Conservation (phyloP, 2,888 invertebrate species). For the Caenorhabditis virilis region DNA sequence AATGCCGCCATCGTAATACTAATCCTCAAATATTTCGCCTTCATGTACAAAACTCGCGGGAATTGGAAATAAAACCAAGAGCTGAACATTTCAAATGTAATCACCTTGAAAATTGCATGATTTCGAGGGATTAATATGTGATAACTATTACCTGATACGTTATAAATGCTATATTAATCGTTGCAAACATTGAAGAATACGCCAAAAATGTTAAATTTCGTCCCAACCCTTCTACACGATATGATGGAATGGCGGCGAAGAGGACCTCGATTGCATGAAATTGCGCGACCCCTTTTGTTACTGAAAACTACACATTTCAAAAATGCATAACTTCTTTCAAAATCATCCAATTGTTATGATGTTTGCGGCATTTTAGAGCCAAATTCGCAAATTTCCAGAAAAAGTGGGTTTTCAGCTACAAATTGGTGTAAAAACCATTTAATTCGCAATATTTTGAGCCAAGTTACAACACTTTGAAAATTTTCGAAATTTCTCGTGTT, state of each 20-base stretch:
- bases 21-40: slow-evolving; percentile 7
- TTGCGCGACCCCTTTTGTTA: slow-evolving; percentile 10
- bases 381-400: too few species aligned
- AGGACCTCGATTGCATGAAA: slow-evolving; percentile 22
- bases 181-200: slow-evolving; percentile 9
- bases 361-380: too few species aligned
- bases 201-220: slow-evolving; percentile 5
- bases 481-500: too few species aligned
- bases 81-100: slow-evolving; percentile 21
- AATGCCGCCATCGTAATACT: slow-evolving; percentile 13
- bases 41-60: slow-evolving; percentile 21
- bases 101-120: slow-evolving; percentile 8
- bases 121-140: too few species aligned
- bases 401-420: too few species aligned
- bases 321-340: too few species aligned
- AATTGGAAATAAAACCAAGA: slow-evolving; percentile 10
- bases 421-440: too few species aligned
- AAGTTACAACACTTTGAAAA: too few species aligned
- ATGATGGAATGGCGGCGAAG: slow-evolving; percentile 27
- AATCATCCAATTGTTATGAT: too few species aligned
- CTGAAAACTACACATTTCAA: slow-evolving; percentile 5
- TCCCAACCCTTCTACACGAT: slow-evolving; percentile 10
- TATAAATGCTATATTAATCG: slow-evolving; percentile 14
- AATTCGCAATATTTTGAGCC: too few species aligned
- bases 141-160: slow-evolving; percentile 29